Percentiles rank a stretch among this genome's conserved stretches.
Evolutionary conservation across 2,888 invertebrate genomes (phyloP).

Genomic region (Parascotia fuliginaria): DNA sequence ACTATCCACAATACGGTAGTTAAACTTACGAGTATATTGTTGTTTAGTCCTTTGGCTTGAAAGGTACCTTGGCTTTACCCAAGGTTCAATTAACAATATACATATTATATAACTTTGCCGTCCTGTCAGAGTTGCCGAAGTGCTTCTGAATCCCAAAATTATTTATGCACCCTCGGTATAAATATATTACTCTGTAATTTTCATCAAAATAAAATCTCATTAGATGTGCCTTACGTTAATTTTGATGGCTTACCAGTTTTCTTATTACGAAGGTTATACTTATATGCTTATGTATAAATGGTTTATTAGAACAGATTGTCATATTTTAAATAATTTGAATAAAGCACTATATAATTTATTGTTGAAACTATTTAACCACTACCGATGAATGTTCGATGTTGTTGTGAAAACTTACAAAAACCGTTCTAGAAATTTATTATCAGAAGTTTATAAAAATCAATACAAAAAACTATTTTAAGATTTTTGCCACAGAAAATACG

Average conservation of each 20-base stretch:
- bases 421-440: no score
- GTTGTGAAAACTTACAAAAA: no score
- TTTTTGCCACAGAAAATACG: no score
- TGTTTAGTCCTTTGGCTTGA: slow-evolving; percentile 1
- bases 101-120: slow-evolving; percentile 28
- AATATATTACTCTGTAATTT: slow-evolving; percentile 29
- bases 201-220: slow-evolving; percentile 32
- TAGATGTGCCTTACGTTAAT: slow-evolving; percentile 3
- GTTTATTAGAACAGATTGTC: not conserved
- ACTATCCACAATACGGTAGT: not conserved
- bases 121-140: slow-evolving; percentile 19
- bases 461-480: no score
- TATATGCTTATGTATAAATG: not conserved
- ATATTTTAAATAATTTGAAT: not conserved
- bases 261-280: not conserved
- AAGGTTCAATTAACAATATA: slow-evolving; percentile 23
- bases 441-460: no score
- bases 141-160: slow-evolving; percentile 23
- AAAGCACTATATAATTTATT: no score
- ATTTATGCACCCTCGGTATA: slow-evolving; percentile 30
- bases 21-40: slow-evolving; percentile 1
- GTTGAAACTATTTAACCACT: no score
- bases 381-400: no score
- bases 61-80: slow-evolving; percentile 2
- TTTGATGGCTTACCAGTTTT: slow-evolving; percentile 3